phyloP scores from a whole-genome alignment of 2,113 vertebrate genomes.

The rat (Rattus norvegicus) region GRCr8 NC_086032.1:26144501-26145000 shows the following conservation, averaged over 20 bases:
- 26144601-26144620: not conserved
- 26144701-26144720: not conserved
- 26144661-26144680: not conserved
- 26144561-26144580: not conserved
- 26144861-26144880: constrained; percentile 22
- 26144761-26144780: not conserved
- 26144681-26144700: not conserved
- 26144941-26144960: not conserved
- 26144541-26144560: not conserved
- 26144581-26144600: not conserved
- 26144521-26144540: not conserved
- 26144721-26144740: not conserved
- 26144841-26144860: not conserved
- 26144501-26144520: not conserved
- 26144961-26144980: not conserved
- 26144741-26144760: not conserved
- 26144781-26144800: not conserved
- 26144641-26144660: not conserved
- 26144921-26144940: constrained; percentile 39
- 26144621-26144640: not conserved
- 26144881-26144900: constrained; percentile 56
- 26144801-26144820: not conserved
- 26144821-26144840: constrained; percentile 1
- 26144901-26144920: not conserved
- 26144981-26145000: not conserved